phyloP scores from a whole-genome alignment of 2,797 vertebrate genomes.

The Scleropages formosus region DNA sequence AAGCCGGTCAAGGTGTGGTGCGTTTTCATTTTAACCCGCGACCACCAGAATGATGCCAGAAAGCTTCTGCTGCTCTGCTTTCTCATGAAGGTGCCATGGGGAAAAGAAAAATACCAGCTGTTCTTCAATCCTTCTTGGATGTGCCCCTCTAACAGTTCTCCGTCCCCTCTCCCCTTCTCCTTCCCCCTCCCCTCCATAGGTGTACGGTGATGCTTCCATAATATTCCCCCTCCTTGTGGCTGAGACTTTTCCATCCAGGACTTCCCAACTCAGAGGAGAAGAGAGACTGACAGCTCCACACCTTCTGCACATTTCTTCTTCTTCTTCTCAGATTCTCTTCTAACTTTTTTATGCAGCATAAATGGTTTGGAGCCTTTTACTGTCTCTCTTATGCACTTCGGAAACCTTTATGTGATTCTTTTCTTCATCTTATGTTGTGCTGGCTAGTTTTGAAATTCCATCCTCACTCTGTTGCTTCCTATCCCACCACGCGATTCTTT shows the following conservation, averaged over 20 bases:
- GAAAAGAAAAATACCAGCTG: no score
- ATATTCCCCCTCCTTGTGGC: slow-evolving; percentile 90
- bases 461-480: no score
- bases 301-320: background rate
- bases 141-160: background rate
- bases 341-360: no score
- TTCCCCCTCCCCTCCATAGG: slow-evolving; percentile 57
- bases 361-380: no score
- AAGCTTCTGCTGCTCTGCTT: no score
- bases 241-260: slow-evolving; percentile 81
- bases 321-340: background rate
- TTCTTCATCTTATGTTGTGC: no score
- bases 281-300: slow-evolving; percentile 49
- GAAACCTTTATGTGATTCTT: background rate
- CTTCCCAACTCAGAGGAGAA: slow-evolving; percentile 54
- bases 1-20: slow-evolving; percentile 83
- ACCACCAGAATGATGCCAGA: no score
- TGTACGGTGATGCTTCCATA: slow-evolving; percentile 85
- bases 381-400: no score
- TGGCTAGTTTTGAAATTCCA: no score
- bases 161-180: background rate
- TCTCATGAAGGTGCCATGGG: no score
- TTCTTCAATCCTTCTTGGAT: no score
- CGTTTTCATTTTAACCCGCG: background rate
- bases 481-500: no score